Evolutionary conservation across 1,140 invertebrate genomes (phyloP), one percentile per base, ranked within the genome.

Genomic region (Ptiloglossa arizonensis): DNA sequence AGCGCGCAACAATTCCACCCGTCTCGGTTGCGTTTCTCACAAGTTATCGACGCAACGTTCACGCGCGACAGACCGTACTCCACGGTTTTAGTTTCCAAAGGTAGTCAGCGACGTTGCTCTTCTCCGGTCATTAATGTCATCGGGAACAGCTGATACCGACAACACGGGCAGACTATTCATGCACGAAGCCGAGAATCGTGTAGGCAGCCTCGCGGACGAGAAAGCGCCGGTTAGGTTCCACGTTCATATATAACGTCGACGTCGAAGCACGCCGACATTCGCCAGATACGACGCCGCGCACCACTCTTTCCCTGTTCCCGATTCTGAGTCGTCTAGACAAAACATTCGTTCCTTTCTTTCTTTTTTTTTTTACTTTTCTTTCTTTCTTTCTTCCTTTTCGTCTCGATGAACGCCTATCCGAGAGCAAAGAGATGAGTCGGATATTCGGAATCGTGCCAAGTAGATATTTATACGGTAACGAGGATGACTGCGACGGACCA

Each of bases 391-490:
- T 62, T 50, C 63, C 32, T 46, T 24, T 41, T 41, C 22, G 48
- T 41, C 50, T 46, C 62, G 56, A 68, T 71, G 64, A 54, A 74
- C 70, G 74, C 29, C 52, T 64, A 82, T 56, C 60, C 38, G 54
- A 35, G 38, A 64, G 24, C 44, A 71, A 74, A 74, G 56, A 67
- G 68, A 50, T 54, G 56, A 41, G n/a, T 62, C 54, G 38, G 59
- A 38, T 59, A 75, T 59, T 84, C 77, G 81, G 76, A 71, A 79
- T 62, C 66, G 48, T 83, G 81, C 82, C 81, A 83, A 83, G 38
- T 72, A 27, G 59, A 66, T 84, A 84, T 80, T 83, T 83, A 84
- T 80, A 83, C 81, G 59, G 60, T 35, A 68, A 32, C 71, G 76
- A 83, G 67, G 46, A 38, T 27, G 46, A 44, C 32, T 15, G 41